These are phyloP conservation scores for Oscheius onirici DNA, from an alignment of 2,888 invertebrate genomes.

Conservation along the genomic window DNA sequence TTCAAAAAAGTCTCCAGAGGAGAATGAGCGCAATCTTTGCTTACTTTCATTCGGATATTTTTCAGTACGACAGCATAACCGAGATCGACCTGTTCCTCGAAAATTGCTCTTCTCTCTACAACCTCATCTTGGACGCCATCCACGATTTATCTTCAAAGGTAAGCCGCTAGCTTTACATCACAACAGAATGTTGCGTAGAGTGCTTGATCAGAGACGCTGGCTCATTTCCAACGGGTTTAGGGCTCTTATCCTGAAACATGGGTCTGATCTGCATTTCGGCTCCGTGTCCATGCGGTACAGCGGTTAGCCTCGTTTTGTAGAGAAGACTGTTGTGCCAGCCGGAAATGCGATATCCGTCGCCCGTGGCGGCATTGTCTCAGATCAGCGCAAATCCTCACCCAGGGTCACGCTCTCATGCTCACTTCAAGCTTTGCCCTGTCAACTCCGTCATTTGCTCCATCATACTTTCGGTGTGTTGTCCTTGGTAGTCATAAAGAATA, in stretches of 20 bases:
- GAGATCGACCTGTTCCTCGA: slow-evolving; percentile 55
- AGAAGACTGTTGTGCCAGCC: slow-evolving; percentile 21
- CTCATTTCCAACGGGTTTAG: slow-evolving; percentile 12
- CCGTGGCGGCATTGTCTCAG: slow-evolving; percentile 28
- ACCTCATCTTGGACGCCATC: slow-evolving; percentile 55
- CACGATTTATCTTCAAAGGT: slow-evolving; percentile 55
- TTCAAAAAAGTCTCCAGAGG: too few relatives aligned
- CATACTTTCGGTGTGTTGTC: not conserved
- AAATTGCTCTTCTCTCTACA: slow-evolving; percentile 57
- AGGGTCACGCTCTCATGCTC: slow-evolving; percentile 30
- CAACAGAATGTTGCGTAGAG: not conserved
- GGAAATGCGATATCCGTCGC: slow-evolving; percentile 29
- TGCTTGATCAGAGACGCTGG: not conserved
- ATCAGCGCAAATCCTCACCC: slow-evolving; percentile 32
- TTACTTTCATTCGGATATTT: not conserved
- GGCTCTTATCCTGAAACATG: slow-evolving; percentile 1
- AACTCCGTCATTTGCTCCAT: not conserved
- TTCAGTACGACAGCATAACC: slow-evolving; percentile 32
- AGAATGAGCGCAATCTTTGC: too few relatives aligned
- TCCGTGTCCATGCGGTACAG: not conserved
- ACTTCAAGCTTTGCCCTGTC: slow-evolving; percentile 13
- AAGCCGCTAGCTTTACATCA: slow-evolving; percentile 6
- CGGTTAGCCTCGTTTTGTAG: not conserved
- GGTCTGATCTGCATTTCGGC: not conserved
- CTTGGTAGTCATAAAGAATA: not conserved